A percentile compares a stretch with the other conserved stretches of the same genome.
These are phyloP conservation scores for Noturus placidus DNA, from an alignment of 2,113 vertebrate genomes.

Conservation along the genomic window DNA sequence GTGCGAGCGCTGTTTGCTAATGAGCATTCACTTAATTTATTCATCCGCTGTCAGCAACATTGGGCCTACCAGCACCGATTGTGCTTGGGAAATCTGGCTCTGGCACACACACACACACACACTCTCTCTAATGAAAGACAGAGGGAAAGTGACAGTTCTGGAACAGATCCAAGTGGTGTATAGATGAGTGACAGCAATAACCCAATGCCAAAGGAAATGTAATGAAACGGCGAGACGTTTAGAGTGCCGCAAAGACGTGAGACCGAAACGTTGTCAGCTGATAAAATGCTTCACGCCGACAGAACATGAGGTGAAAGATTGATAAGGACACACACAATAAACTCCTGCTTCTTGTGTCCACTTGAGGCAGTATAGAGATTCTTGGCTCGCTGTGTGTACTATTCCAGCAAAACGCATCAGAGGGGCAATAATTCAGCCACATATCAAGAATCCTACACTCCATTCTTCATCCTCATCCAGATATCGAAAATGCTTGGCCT, in stretches of 20 bases:
- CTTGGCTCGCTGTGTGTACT: background rate
- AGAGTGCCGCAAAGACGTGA: background rate
- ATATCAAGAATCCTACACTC: background rate
- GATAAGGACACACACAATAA: background rate
- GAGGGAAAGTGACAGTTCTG: slow-evolving; percentile 5
- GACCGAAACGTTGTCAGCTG: background rate
- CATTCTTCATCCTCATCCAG: background rate
- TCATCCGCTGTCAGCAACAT: slow-evolving; percentile 4
- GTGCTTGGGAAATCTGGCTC: background rate
- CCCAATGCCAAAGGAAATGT: slow-evolving; percentile 21
- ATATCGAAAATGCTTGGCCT: background rate
- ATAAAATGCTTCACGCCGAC: background rate
- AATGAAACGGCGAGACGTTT: background rate
- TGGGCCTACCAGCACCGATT: background rate
- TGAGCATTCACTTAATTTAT: slow-evolving; percentile 16
- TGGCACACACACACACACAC: background rate
- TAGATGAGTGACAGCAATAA: background rate
- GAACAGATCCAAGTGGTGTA: background rate
- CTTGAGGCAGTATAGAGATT: background rate
- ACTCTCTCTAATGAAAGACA: background rate
- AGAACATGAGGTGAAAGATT: background rate
- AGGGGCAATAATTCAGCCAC: background rate
- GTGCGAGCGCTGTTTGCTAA: background rate
- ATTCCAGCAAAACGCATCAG: background rate
- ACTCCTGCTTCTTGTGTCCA: background rate